These are phyloP conservation scores for Abscondita cerata DNA, from an alignment of 2,888 invertebrate species.

Conservation along the genomic window DNA sequence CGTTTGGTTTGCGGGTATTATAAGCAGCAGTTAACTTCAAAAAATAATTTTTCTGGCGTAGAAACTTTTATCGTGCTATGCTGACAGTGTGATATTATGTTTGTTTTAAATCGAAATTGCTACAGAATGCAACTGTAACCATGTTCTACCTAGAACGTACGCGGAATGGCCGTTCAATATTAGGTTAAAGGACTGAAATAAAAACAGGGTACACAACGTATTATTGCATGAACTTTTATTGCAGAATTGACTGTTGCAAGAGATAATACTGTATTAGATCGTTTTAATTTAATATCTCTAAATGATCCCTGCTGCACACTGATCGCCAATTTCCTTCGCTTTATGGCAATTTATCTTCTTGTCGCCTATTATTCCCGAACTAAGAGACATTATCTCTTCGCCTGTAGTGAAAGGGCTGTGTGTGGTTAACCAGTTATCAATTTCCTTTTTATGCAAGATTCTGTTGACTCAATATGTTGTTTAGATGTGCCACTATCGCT, in stretches of 20 bases:
- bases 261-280: slow-evolving; percentile 48
- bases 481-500: slow-evolving; percentile 47
- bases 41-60: no score
- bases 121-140: no score
- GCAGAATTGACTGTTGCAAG: slow-evolving; percentile 45
- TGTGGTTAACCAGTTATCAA: slow-evolving; percentile 47
- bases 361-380: slow-evolving; percentile 2
- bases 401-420: slow-evolving; percentile 47
- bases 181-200: no score
- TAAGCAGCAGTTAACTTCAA: no score
- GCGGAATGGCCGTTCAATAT: no score
- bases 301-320: slow-evolving; percentile 18
- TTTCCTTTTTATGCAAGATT: slow-evolving; percentile 47
- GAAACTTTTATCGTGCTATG: no score
- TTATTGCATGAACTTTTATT: no score
- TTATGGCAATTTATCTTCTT: slow-evolving; percentile 45
- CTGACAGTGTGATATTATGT: no score
- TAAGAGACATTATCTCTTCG: slow-evolving; percentile 3
- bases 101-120: no score
- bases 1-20: no score
- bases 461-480: slow-evolving; percentile 52
- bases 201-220: no score
- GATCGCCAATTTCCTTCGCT: slow-evolving; percentile 33
- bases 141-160: no score
- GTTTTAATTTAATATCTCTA: slow-evolving; percentile 49